Evolutionary conservation across 2,888 invertebrate genomes (phyloP).

Genomic region (Fragum whitleyi): DNA sequence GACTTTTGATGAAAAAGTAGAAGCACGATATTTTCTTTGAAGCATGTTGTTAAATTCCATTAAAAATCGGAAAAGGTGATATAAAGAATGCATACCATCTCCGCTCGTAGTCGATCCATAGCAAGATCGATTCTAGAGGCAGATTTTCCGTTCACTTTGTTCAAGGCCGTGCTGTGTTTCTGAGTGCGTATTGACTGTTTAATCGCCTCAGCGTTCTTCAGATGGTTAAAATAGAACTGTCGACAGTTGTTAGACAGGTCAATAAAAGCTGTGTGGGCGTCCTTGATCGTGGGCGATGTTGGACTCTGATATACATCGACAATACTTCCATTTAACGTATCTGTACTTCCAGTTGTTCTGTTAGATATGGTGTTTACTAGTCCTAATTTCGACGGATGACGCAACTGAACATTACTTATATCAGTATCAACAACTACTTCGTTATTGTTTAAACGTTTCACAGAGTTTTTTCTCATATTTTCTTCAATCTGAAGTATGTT

Average conservation of each 20-base stretch:
- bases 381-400: constrained; percentile 4
- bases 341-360: constrained; percentile 9
- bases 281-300: constrained; percentile 33
- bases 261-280: constrained; percentile 52
- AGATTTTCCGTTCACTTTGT: constrained; percentile 50
- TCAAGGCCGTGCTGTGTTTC: constrained; percentile 35
- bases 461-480: constrained; percentile 17
- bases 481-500: constrained; percentile 27
- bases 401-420: not conserved
- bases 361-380: not conserved
- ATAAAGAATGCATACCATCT: constrained; percentile 79
- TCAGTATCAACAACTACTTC: not conserved
- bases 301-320: constrained; percentile 29
- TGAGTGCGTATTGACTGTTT: constrained; percentile 49
- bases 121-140: constrained; percentile 65
- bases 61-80: too few relatives aligned
- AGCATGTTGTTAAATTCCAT: too few relatives aligned
- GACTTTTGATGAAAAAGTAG: too few relatives aligned
- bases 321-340: constrained; percentile 28
- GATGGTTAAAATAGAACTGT: constrained; percentile 56
- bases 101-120: constrained; percentile 73
- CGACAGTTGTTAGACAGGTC: constrained; percentile 61
- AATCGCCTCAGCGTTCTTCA: constrained; percentile 54
- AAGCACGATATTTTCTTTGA: too few relatives aligned
- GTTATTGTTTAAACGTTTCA: not conserved